These are phyloP conservation scores for Tethya wilhelma DNA, from an alignment of 37 sponge, comb jelly and placozoan genomes.

Conservation along the genomic window DNA sequence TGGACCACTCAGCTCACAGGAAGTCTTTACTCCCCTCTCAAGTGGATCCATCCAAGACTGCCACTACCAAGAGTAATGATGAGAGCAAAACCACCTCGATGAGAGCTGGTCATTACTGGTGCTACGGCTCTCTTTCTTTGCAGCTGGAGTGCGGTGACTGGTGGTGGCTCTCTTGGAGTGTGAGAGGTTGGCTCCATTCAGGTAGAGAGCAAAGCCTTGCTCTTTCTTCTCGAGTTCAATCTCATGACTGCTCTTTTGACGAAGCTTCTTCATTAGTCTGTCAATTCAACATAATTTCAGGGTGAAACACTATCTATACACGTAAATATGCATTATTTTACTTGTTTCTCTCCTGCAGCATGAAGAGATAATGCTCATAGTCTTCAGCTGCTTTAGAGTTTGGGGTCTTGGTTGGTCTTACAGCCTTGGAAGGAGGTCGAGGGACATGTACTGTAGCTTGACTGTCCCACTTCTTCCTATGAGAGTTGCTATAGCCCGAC, in stretches of 20 bases:
- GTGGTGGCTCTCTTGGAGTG: neutral
- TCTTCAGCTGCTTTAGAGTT: neutral
- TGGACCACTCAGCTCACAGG: no score
- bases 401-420: neutral
- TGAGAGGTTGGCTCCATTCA: conserved; percentile 90
- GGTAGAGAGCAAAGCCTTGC: conserved; percentile 92
- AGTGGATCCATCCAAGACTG: no score
- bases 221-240: conserved; percentile 83
- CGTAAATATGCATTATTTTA: neutral
- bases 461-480: neutral
- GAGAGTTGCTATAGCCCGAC: neutral
- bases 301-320: neutral
- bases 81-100: neutral
- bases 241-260: conserved; percentile 67
- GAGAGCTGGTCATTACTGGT: neutral
- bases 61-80: no score
- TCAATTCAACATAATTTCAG: no score
- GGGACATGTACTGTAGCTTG: neutral
- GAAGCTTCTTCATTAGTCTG: conserved; percentile 81
- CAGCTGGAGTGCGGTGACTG: neutral
- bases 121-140: no score
- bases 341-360: conserved; percentile 77
- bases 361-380: conserved; percentile 54
- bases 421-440: neutral
- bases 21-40: no score